Evolutionary conservation across 2,797 vertebrate genomes (phyloP), one percentile per base, ranked within the genome.

Genomic region (Ceyx erithaca): DNA sequence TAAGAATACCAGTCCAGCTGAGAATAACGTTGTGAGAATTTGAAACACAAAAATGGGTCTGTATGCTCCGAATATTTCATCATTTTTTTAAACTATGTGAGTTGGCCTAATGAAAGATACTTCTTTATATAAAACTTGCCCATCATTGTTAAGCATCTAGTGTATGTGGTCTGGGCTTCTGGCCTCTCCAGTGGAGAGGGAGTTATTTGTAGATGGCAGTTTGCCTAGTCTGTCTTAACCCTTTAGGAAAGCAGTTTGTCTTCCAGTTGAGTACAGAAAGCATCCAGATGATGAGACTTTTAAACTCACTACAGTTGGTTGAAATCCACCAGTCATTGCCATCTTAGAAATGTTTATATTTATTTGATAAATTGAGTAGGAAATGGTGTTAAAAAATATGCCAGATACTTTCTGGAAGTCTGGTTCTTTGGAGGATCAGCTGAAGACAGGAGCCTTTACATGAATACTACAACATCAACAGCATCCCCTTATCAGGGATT

Each of bases 211-310:
- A 88, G 78, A 55, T 86, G 86, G 71, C 92, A 52, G 22, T 63
- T 84, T 93, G 82, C 89, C 85, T 83, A 91, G 63, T 33, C 37
- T 82, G 59, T 59, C 59, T 94, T 96, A 94, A 92, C 90, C 83
- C 94, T 94, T 94, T 88, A 84, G 68, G 43, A 92, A 70, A 81
- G 85, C 51, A 81, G 3, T 94, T 88, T 84, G 22, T 88, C 59
- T 81, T 91, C 67, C 63, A 33, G 8, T 21, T 66, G 70, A 88
- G 55, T 63, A 57, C 40, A 57, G 48, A 79, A 85, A 70, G 22
- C 7, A 3, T 62, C 28, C 78, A 49, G 40, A 86, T 45, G 40
- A 82, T 79, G 49, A 62, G 72, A 55, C 0, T 3, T 63, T 77
- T 73, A 41, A 54, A 52, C 30, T 72, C 35, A 3, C 22, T 71